These are phyloP conservation scores for Hypotaenidia philippensis DNA, from an alignment of 2,797 vertebrate species.

Conservation along the genomic window DNA sequence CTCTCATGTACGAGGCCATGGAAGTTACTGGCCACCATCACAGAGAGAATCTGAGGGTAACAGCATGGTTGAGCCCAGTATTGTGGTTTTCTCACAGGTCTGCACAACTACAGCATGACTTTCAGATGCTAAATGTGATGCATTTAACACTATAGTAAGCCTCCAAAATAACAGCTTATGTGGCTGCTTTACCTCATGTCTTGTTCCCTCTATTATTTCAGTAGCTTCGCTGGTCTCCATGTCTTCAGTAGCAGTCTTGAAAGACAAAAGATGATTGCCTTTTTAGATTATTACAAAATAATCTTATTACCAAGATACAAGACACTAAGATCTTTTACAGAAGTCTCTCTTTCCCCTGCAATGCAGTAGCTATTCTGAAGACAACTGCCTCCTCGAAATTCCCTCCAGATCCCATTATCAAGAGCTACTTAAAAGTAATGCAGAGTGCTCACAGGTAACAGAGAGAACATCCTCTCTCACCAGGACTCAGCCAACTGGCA, in stretches of 20 bases:
- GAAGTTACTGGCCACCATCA: background rate
- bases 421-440: background rate
- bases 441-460: background rate
- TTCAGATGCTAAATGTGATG: background rate
- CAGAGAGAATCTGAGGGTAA: background rate
- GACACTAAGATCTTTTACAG: background rate
- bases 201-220: constrained; percentile 80
- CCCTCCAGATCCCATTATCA: background rate
- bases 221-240: constrained; percentile 82
- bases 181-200: constrained; percentile 75
- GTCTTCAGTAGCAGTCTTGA: constrained; percentile 80
- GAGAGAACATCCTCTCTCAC: background rate
- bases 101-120: background rate
- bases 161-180: background rate
- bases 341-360: background rate
- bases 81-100: background rate
- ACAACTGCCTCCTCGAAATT: background rate
- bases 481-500: background rate
- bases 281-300: background rate
- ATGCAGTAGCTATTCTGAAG: background rate
- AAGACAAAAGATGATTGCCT: background rate
- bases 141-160: background rate
- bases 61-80: background rate
- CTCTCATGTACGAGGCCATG: fast-evolving
- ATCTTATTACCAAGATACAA: background rate